A percentile compares a stretch with the other conserved stretches of the same genome.
Evolutionary conservation across 2,113 vertebrate species (phyloP).

Genomic region (Nerophis lumbriciformis): DNA sequence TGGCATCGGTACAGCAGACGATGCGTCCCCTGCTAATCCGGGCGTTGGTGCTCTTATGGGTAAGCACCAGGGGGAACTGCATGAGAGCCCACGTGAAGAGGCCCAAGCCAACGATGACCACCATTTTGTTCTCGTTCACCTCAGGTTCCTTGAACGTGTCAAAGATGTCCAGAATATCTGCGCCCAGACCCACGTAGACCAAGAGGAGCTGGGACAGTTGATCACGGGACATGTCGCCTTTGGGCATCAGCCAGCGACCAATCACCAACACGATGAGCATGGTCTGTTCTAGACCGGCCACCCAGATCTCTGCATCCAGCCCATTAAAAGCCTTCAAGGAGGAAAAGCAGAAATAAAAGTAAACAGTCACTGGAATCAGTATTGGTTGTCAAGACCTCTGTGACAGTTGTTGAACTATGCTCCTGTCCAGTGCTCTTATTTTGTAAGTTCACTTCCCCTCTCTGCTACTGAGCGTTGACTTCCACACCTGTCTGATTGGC

Average conservation of each 20-base stretch:
- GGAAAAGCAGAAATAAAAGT: neutral
- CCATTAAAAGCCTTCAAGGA: neutral
- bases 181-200: constrained; percentile 70
- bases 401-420: too few relatives aligned
- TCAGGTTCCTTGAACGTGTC: constrained; percentile 69
- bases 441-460: too few relatives aligned
- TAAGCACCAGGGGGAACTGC: constrained; percentile 74
- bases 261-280: constrained; percentile 74
- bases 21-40: neutral
- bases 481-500: too few relatives aligned
- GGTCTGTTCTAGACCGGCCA: constrained; percentile 70
- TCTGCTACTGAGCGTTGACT: too few relatives aligned
- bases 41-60: constrained; percentile 31
- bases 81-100: constrained; percentile 75
- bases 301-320: constrained; percentile 69
- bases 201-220: constrained; percentile 75
- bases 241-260: constrained; percentile 76
- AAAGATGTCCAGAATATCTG: constrained; percentile 76
- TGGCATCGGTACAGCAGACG: neutral
- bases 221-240: constrained; percentile 71
- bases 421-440: too few relatives aligned
- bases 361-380: too few relatives aligned
- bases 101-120: constrained; percentile 61
- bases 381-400: too few relatives aligned
- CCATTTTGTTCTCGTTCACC: constrained; percentile 56